Evolutionary conservation across 2,888 invertebrate genomes (phyloP).

Genomic region (Himalopsyche anomala): DNA sequence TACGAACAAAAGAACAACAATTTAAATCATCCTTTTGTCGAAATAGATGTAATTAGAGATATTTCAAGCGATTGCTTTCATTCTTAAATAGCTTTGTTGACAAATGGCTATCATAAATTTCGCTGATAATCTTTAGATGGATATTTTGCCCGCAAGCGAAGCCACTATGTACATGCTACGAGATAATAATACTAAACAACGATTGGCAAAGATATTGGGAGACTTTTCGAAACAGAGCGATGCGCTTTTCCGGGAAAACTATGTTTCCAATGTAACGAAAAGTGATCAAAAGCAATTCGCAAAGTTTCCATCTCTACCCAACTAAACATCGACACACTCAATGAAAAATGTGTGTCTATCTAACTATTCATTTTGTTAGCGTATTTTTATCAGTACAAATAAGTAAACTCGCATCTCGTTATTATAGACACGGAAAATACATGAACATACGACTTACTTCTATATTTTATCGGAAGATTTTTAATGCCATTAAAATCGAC

Average conservation of each 20-base stretch:
- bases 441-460: no score
- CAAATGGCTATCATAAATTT: slow-evolving; percentile 64
- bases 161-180: slow-evolving; percentile 8
- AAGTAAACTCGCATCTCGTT: no score
- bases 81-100: slow-evolving; percentile 62
- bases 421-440: no score
- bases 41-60: slow-evolving; percentile 63
- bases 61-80: slow-evolving; percentile 59
- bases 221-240: slow-evolving; percentile 2
- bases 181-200: slow-evolving; percentile 37
- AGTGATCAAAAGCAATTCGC: no score
- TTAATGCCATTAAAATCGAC: no score
- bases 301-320: no score
- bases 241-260: slow-evolving; percentile 1
- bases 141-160: slow-evolving; percentile 54
- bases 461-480: no score
- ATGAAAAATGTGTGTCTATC: no score
- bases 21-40: slow-evolving; percentile 65
- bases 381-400: no score
- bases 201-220: slow-evolving; percentile 37
- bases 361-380: no score
- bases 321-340: no score
- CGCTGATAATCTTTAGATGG: slow-evolving; percentile 60
- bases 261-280: background rate
- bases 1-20: slow-evolving; percentile 61